Percentiles rank a stretch among this genome's conserved stretches.
Evolutionary conservation across 2,113 vertebrate species (phyloP).

Genomic region (Sciurus niger): DNA sequence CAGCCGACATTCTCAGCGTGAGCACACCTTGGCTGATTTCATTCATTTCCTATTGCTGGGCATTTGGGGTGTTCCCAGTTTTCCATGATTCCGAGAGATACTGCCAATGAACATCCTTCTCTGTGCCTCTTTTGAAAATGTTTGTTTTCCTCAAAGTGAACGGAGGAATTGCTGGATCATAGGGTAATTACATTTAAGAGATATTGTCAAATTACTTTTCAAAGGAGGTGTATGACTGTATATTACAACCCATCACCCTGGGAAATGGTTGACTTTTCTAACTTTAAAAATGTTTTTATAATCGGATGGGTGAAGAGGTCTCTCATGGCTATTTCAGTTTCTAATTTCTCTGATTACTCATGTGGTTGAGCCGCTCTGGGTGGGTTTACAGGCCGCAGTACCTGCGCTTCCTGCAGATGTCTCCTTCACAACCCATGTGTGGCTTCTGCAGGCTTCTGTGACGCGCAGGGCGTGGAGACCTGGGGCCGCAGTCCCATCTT

Average conservation of each 20-base stretch:
- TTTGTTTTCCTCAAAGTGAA: not conserved
- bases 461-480: rapidly evolving
- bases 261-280: not conserved
- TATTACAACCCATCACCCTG: not conserved
- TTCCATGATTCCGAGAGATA: not conserved
- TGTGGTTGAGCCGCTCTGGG: not conserved
- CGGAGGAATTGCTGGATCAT: not conserved
- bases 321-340: too few species aligned
- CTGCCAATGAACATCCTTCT: not conserved
- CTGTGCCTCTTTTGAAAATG: not conserved
- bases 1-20: not conserved
- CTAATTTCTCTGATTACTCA: not conserved
- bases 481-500: rapidly evolving
- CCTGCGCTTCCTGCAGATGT: too few species aligned
- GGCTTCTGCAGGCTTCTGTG: not conserved
- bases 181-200: not conserved
- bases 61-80: not conserved
- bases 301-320: not conserved
- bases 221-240: not conserved
- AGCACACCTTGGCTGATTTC: rapidly evolving
- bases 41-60: not conserved
- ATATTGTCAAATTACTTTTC: not conserved
- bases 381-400: rapidly evolving
- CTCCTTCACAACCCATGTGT: rapidly evolving
- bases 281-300: not conserved